A percentile compares a stretch with the other conserved stretches of the same genome.
Evolutionary conservation across 2,113 vertebrate genomes (phyloP).

Genomic region (Physeter macrocephalus): DNA sequence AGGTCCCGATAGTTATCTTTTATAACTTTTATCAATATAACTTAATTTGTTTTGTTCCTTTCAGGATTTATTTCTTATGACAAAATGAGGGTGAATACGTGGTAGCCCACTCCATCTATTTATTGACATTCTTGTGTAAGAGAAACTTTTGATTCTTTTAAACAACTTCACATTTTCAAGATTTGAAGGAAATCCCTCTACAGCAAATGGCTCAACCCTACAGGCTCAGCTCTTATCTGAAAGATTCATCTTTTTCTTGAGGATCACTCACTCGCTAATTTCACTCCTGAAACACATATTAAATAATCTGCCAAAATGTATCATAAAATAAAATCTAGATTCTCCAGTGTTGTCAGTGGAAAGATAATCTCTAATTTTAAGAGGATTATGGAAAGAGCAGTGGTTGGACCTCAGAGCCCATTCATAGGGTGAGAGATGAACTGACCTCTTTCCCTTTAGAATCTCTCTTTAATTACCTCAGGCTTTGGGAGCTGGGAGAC

Average conservation of each 20-base stretch:
- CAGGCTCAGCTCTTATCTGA: not conserved
- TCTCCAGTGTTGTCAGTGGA: not conserved
- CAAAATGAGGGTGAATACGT: not conserved
- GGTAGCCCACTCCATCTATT: not conserved
- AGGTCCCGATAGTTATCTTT: not conserved
- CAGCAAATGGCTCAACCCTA: not conserved
- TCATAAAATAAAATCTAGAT: not conserved
- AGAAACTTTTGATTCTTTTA: not conserved
- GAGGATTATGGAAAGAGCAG: not conserved
- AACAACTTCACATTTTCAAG: not conserved
- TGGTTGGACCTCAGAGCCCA: not conserved
- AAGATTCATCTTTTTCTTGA: constrained; percentile 17
- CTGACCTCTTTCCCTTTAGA: not conserved
- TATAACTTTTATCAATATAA: not conserved
- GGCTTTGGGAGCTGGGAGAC: not conserved
- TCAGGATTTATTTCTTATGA: not conserved
- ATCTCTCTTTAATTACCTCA: not conserved
- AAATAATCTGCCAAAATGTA: not conserved
- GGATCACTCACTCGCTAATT: constrained; percentile 10
- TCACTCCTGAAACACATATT: not conserved
- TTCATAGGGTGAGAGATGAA: not conserved
- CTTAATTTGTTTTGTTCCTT: not conserved
- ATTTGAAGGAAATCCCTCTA: not conserved
- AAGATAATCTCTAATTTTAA: constrained; percentile 18
- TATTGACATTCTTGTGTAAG: not conserved